phyloP scores from a whole-genome alignment of 30 jellyfish, hydroid and myxozoan species.

The Pseudorhiza aurosa region DNA sequence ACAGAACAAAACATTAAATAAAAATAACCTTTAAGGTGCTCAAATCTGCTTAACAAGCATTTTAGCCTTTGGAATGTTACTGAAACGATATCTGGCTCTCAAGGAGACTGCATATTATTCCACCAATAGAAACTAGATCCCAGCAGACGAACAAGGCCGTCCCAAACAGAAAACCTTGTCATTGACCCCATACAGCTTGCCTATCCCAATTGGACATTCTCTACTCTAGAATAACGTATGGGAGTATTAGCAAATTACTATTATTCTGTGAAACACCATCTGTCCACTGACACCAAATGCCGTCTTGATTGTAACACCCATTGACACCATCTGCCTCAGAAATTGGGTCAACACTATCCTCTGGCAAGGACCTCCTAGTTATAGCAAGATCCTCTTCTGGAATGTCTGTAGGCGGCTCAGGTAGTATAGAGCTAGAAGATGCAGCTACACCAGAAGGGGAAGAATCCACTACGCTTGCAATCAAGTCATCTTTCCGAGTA shows the following conservation, averaged over 20 bases:
- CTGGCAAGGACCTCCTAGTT: conserved; percentile 54
- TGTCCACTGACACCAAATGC: conserved; percentile 80
- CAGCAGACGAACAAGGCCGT: too few species aligned
- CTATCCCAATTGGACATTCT: not conserved
- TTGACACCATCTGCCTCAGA: conserved; percentile 87
- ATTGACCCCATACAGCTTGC: not conserved
- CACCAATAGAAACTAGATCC: too few species aligned
- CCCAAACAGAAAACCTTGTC: too few species aligned
- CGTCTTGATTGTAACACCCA: conserved; percentile 77
- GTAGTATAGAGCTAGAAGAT: not conserved
- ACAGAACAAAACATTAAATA: too few species aligned
- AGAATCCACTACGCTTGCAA: conserved; percentile 17
- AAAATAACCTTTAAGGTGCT: too few species aligned
- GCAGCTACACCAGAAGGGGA: not conserved
- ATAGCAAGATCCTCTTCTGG: conserved; percentile 80
- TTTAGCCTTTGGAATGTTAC: too few species aligned
- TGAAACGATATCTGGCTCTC: too few species aligned
- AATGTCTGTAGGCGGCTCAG: conserved; percentile 64
- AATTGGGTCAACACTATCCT: conserved; percentile 46
- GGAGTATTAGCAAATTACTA: conserved; percentile 52
- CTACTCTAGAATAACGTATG: conserved; percentile 83
- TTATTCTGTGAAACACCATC: conserved; percentile 62
- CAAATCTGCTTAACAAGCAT: too few species aligned
- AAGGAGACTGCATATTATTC: too few species aligned
- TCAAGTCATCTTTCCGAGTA: conserved; percentile 22